Evolutionary conservation across 2,113 vertebrate genomes (phyloP).

Genomic region (Dasyornis broadbenti): DNA sequence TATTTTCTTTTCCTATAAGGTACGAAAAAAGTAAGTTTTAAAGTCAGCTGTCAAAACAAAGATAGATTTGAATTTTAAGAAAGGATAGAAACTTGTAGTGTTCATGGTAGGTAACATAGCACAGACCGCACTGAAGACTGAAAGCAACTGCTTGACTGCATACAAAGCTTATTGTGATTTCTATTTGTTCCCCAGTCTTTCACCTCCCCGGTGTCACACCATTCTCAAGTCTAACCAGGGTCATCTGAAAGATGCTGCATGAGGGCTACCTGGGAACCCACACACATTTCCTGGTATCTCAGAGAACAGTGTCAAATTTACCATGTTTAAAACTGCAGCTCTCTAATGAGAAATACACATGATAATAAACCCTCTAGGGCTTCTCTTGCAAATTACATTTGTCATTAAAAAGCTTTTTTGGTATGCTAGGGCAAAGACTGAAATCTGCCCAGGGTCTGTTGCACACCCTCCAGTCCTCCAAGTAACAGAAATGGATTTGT

Average conservation of each 20-base stretch:
- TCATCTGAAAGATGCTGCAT: not conserved
- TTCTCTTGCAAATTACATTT: not conserved
- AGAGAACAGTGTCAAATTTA: not conserved
- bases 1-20: not conserved
- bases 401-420: not conserved
- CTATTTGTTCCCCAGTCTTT: not conserved
- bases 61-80: not conserved
- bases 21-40: not conserved
- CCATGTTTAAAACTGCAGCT: not conserved
- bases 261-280: not conserved
- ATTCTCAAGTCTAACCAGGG: not conserved
- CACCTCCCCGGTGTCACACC: not conserved
- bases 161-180: not conserved
- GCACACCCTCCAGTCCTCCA: not conserved
- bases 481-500: not conserved
- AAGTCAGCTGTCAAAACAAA: not conserved
- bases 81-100: not conserved
- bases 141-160: not conserved
- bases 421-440: not conserved
- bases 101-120: not conserved
- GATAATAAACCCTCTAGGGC: not conserved
- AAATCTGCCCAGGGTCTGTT: not conserved
- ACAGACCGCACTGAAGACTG: not conserved
- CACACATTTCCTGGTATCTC: not conserved
- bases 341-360: not conserved